A percentile compares a stretch with the other conserved stretches of the same genome.
phyloP scores from a whole-genome alignment of 2,888 invertebrate genomes.

The Diplolepis rosae region DNA sequence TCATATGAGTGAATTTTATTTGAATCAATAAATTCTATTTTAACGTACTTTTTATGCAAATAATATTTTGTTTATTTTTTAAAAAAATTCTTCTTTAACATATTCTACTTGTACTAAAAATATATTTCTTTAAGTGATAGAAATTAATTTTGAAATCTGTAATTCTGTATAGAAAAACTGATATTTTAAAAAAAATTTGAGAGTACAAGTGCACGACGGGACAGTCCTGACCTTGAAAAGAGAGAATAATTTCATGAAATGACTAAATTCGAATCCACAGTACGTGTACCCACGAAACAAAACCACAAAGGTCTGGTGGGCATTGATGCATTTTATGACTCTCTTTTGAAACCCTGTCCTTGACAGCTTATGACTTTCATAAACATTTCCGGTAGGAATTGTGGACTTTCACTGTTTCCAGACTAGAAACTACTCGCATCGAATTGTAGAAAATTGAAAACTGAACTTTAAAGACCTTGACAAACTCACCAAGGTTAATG shows the following conservation, averaged over 20 bases:
- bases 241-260: constrained; percentile 14
- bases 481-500: constrained; percentile 19
- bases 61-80: no score
- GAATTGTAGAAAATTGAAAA: constrained; percentile 28
- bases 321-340: constrained; percentile 22
- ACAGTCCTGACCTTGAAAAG: constrained; percentile 6
- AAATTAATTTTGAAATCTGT: background rate
- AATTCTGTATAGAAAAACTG: background rate
- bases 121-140: no score
- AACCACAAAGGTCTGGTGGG: constrained; percentile 25
- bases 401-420: constrained; percentile 45
- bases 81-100: no score
- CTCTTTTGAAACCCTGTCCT: constrained; percentile 34
- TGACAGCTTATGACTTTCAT: constrained; percentile 40
- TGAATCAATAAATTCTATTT: no score
- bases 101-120: no score
- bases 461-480: background rate
- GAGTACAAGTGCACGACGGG: background rate
- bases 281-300: constrained; percentile 26
- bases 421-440: constrained; percentile 39
- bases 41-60: no score
- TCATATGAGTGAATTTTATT: no score
- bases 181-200: background rate
- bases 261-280: constrained; percentile 9
- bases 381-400: constrained; percentile 29